Conservation (phyloP, 1,140 invertebrate species). For the Drosophila erecta region DNA sequence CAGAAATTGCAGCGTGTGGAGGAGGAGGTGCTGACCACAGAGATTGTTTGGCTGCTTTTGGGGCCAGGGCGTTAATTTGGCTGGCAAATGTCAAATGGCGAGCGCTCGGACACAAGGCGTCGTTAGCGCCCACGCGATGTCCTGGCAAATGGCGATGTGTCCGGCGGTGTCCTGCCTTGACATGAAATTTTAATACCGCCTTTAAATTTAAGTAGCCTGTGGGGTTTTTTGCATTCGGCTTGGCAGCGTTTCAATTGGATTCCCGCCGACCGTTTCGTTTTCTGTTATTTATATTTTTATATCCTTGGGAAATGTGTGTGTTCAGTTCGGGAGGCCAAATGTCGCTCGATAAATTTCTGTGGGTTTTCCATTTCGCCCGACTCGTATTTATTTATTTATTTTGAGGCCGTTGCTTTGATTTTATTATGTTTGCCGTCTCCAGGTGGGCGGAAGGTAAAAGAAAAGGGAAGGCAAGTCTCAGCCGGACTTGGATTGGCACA, state of each 20-base stretch:
- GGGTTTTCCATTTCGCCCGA: constrained; percentile 8
- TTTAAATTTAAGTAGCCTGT: constrained; percentile 70
- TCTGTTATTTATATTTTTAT: constrained; percentile 61
- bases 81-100: constrained; percentile 54
- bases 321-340: constrained; percentile 18
- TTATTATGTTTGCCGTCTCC: constrained; percentile 51
- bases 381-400: constrained; percentile 69
- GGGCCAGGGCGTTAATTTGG: constrained; percentile 50
- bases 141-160: constrained; percentile 23
- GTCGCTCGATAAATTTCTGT: constrained; percentile 60
- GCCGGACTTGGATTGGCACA: constrained; percentile 12
- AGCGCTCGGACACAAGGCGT: constrained; percentile 27
- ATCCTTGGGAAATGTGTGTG: constrained; percentile 42
- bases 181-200: constrained; percentile 70
- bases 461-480: neutral
- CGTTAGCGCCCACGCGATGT: constrained; percentile 63
- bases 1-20: constrained; percentile 23
- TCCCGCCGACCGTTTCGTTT: constrained; percentile 9
- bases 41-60: constrained; percentile 29
- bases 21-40: constrained; percentile 32
- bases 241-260: constrained; percentile 64
- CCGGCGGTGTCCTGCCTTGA: constrained; percentile 44
- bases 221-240: constrained; percentile 51
- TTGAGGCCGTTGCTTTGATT: constrained; percentile 68
- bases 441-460: constrained; percentile 2